Percentiles rank a stretch among this genome's conserved stretches.
These are phyloP conservation scores for Hymenopus coronatus DNA, from an alignment of 2,888 invertebrate genomes.

Conservation along the genomic window DNA sequence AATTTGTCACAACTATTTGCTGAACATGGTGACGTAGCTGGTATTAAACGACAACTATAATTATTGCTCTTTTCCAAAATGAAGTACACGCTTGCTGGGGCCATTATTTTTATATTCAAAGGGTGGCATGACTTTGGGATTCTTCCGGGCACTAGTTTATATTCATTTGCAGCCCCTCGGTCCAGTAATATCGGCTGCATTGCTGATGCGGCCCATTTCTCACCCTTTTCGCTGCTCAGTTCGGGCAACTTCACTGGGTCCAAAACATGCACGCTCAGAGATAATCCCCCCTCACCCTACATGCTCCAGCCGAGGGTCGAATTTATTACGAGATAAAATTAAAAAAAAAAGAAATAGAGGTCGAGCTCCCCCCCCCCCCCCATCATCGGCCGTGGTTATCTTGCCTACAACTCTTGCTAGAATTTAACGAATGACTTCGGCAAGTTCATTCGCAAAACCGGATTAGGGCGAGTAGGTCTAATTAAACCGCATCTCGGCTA, in stretches of 20 bases:
- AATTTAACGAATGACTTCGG: background rate
- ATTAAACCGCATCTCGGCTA: background rate
- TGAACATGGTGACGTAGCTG: too few species aligned
- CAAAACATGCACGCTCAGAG: background rate
- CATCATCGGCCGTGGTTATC: background rate
- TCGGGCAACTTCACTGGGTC: background rate
- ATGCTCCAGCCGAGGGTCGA: background rate
- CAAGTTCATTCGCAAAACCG: background rate
- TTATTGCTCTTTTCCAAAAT: background rate
- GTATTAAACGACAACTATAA: background rate
- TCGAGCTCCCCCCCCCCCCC: background rate
- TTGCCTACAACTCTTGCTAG: background rate
- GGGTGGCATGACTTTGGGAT: background rate
- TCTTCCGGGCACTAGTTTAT: background rate
- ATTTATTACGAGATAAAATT: background rate
- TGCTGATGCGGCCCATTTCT: background rate
- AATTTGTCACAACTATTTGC: too few species aligned
- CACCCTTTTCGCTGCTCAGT: background rate
- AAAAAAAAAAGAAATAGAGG: background rate
- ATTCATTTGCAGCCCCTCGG: background rate
- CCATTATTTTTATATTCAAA: background rate
- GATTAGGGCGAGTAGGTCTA: conserved; percentile 1
- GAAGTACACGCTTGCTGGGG: background rate
- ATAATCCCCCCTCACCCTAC: background rate
- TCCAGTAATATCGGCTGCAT: background rate